Percentiles rank a stretch among this genome's conserved stretches.
Evolutionary conservation across 2,797 vertebrate species (phyloP).

Genomic region (Rhinoraja longicauda): DNA sequence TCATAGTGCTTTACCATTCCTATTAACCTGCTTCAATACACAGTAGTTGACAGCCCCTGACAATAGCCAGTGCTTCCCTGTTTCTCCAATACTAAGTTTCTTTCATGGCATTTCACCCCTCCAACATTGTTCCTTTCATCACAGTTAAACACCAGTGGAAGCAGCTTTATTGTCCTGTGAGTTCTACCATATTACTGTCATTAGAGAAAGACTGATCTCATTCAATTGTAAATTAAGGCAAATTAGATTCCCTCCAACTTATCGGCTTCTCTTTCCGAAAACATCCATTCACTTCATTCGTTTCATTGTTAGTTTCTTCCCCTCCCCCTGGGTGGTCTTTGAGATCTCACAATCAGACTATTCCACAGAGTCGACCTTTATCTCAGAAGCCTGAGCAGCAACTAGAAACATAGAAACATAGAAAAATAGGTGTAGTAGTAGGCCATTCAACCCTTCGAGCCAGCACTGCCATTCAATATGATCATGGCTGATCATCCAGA

Average conservation of each 20-base stretch:
- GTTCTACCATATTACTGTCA: not conserved
- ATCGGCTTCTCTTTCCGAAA: not conserved
- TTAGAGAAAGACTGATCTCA: not conserved
- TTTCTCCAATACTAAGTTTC: not conserved
- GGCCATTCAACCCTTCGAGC: too few relatives aligned
- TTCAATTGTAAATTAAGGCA: constrained; percentile 15
- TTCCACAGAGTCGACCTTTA: too few relatives aligned
- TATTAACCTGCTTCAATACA: not conserved
- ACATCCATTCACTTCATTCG: not conserved
- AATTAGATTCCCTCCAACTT: not conserved
- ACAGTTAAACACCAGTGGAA: not conserved
- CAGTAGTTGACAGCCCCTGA: not conserved
- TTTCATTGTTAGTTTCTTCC: not conserved
- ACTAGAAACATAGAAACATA: too few relatives aligned
- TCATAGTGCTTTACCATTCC: not conserved
- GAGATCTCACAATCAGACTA: not conserved
- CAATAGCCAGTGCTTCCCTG: not conserved
- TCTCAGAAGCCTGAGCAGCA: too few relatives aligned
- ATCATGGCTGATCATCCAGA: too few relatives aligned
- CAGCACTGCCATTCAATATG: too few relatives aligned
- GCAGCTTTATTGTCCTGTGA: not conserved
- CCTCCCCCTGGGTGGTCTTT: not conserved
- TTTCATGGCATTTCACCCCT: not conserved
- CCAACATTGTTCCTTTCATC: not conserved
- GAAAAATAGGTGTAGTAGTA: too few relatives aligned